A percentile compares a stretch with the other conserved stretches of the same genome.
Conservation (phyloP, 2,113 vertebrate species). For the Neolamprologus caudopunctatus region DNA sequence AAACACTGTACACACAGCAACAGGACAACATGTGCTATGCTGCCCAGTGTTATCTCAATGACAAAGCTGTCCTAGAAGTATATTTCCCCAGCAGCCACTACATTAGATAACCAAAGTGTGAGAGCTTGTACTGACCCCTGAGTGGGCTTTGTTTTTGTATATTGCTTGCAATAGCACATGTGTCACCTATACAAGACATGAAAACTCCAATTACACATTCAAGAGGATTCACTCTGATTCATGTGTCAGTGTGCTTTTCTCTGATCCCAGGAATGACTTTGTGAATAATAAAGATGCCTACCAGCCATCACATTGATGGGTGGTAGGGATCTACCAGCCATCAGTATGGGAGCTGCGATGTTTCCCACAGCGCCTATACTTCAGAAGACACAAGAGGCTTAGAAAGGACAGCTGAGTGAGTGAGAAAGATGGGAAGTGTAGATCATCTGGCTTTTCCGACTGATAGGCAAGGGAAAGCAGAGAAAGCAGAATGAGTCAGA, state of each 20-base stretch:
- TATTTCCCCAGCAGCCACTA: background rate
- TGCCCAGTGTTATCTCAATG: conserved; percentile 25
- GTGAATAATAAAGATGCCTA: background rate
- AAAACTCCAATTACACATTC: background rate
- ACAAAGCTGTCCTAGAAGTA: conserved; percentile 25
- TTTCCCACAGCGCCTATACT: conserved; percentile 2
- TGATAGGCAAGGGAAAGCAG: background rate
- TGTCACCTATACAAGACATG: background rate
- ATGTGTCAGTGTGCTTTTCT: background rate
- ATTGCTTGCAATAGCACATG: background rate
- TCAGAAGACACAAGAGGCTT: background rate
- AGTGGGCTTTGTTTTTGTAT: background rate
- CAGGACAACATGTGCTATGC: background rate
- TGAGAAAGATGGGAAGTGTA: conserved; percentile 4
- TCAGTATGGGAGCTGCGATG: background rate
- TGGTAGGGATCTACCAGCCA: background rate
- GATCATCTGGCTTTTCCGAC: conserved; percentile 26
- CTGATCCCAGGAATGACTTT: background rate
- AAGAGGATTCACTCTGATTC: background rate
- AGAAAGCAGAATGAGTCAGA: background rate
- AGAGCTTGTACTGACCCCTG: background rate
- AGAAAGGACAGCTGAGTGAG: background rate
- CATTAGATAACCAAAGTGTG: background rate
- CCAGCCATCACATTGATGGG: background rate
- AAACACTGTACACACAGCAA: background rate